phyloP scores from a whole-genome alignment of 2,888 invertebrate genomes.

The Hipparchia semele region DNA sequence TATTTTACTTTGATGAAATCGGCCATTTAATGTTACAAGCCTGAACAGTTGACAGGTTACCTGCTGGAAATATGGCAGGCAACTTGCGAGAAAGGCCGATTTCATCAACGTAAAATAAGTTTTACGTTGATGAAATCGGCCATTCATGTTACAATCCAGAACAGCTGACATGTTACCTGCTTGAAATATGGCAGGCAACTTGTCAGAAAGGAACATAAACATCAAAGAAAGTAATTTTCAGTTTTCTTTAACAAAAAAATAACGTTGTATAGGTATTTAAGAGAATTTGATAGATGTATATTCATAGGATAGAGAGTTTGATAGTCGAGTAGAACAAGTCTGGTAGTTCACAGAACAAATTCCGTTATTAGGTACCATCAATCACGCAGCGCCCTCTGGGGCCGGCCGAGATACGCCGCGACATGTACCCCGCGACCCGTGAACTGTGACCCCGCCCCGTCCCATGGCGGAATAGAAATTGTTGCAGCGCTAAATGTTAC shows the following conservation, averaged over 20 bases:
- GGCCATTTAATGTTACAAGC: not conserved
- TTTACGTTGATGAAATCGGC: no score
- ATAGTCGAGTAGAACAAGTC: not conserved
- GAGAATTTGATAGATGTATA: not conserved
- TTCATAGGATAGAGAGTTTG: not conserved
- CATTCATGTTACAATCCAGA: not conserved
- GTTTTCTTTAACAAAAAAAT: no score
- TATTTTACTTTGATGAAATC: no score
- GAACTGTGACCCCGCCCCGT: slow-evolving; percentile 37
- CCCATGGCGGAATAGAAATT: slow-evolving; percentile 22
- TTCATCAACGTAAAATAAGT: no score
- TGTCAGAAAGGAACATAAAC: no score
- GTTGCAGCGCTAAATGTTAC: not conserved
- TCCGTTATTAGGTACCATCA: slow-evolving; percentile 38
- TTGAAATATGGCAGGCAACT: not conserved
- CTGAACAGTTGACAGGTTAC: not conserved
- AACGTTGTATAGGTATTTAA: no score
- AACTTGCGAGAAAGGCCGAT: not conserved
- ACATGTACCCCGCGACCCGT: slow-evolving; percentile 36
- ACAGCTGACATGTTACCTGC: not conserved
- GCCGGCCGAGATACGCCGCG: slow-evolving; percentile 31
- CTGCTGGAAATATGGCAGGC: not conserved
- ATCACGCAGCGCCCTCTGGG: slow-evolving; percentile 38
- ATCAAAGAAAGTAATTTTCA: no score
- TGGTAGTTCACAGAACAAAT: slow-evolving; percentile 28